These are phyloP conservation scores for Telenomus remus DNA, from an alignment of 1,140 invertebrate species.

Conservation along the genomic window DNA sequence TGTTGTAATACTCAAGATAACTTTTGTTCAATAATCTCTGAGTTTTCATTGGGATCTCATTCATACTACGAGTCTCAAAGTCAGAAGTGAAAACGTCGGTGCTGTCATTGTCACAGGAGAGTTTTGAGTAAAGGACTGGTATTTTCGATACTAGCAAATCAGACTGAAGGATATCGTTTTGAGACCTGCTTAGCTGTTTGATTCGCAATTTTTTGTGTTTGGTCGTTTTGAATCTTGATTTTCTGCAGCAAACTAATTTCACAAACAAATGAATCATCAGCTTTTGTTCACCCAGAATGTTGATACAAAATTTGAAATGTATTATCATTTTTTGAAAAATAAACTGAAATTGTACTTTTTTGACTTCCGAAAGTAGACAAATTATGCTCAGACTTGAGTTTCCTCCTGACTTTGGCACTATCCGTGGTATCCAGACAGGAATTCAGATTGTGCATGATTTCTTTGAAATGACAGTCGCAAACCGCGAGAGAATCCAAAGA, in stretches of 20 bases:
- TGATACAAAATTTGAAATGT: too few species aligned
- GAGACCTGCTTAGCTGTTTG: conserved; percentile 23
- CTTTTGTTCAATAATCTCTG: conserved; percentile 63
- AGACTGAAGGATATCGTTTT: conserved; percentile 21
- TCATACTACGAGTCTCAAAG: conserved; percentile 6
- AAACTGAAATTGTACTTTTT: too few species aligned
- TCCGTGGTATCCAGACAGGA: neutral
- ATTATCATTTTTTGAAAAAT: too few species aligned
- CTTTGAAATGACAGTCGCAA: conserved; percentile 7
- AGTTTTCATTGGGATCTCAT: conserved; percentile 62
- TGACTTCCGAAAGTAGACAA: too few species aligned
- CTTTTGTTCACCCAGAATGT: too few species aligned
- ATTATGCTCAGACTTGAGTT: conserved; percentile 52
- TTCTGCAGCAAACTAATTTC: conserved; percentile 4
- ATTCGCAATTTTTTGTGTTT: conserved; percentile 1
- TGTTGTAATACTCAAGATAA: conserved; percentile 69
- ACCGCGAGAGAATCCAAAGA: neutral
- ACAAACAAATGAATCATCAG: conserved; percentile 8
- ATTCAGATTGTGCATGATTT: conserved; percentile 10
- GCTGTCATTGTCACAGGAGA: conserved; percentile 3
- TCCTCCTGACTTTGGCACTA: conserved; percentile 5
- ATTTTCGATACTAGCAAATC: conserved; percentile 7
- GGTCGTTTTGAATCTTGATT: conserved; percentile 9
- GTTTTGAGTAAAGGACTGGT: neutral
- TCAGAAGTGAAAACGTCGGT: conserved; percentile 12